Conservation (phyloP, 2,888 invertebrate genomes). For the Pyrrhosoma nymphula region DNA sequence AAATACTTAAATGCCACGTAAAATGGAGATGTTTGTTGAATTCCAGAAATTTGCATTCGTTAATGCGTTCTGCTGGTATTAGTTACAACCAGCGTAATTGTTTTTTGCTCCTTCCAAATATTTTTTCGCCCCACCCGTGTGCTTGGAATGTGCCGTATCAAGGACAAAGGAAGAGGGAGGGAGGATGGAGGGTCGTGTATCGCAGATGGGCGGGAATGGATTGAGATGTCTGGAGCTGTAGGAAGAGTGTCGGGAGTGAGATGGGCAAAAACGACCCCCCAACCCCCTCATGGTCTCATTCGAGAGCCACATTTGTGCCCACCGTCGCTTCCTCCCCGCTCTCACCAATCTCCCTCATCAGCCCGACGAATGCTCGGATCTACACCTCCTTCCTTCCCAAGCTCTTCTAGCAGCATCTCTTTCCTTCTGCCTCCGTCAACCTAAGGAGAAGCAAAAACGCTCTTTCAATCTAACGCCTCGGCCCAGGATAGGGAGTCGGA, state of each 20-base stretch:
- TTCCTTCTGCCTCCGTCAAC: background rate
- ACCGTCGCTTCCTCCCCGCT: background rate
- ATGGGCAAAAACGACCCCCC: background rate
- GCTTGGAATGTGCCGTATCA: background rate
- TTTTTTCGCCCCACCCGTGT: no score
- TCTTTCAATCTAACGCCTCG: background rate
- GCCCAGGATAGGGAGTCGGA: background rate
- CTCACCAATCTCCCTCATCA: background rate
- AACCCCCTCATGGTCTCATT: background rate
- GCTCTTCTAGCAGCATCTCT: background rate
- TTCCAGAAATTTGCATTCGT: no score
- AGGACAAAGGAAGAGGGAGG: background rate
- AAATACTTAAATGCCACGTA: no score
- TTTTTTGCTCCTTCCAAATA: no score
- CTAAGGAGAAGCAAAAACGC: constrained; percentile 7
- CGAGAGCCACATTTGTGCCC: background rate
- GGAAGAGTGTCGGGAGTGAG: background rate
- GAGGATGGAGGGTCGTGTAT: background rate
- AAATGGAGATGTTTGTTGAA: no score
- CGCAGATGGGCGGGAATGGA: background rate
- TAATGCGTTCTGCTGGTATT: no score
- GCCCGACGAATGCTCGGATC: background rate
- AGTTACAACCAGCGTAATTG: no score
- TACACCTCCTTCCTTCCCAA: background rate
- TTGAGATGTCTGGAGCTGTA: constrained; percentile 1